phyloP scores from a whole-genome alignment of 2,797 vertebrate species.

The Sphaeramia orbicularis region DNA sequence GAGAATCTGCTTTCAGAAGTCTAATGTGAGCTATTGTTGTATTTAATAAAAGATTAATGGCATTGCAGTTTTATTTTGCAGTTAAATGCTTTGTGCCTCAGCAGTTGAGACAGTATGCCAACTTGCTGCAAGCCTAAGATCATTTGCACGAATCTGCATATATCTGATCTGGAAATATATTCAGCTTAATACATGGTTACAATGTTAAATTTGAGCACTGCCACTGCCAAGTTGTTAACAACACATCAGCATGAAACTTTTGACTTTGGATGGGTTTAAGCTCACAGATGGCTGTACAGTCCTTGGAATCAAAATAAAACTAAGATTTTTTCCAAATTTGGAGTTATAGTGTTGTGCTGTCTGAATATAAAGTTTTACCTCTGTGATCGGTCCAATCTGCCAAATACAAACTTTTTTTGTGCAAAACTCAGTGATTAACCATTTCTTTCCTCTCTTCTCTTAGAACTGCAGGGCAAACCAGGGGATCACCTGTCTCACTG shows the following conservation, averaged over 20 bases:
- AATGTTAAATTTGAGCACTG: neutral
- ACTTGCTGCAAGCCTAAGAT: neutral
- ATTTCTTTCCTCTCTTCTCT: slow-evolving; percentile 58
- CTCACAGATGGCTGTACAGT: no score
- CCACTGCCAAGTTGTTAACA: neutral
- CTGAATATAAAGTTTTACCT: neutral
- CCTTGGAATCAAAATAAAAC: neutral
- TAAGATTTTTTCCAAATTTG: neutral
- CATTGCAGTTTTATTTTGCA: slow-evolving; percentile 35
- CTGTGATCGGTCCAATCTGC: neutral
- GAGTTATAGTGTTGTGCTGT: neutral
- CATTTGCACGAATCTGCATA: slow-evolving; percentile 12
- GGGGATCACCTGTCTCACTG: slow-evolving; percentile 92
- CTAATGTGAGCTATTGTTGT: slow-evolving; percentile 42
- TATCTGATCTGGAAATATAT: neutral
- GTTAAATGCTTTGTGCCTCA: slow-evolving; percentile 16
- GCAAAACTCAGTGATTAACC: slow-evolving; percentile 34
- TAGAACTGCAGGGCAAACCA: slow-evolving; percentile 94
- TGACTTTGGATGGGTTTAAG: neutral
- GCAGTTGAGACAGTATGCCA: slow-evolving; percentile 5
- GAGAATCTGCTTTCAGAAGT: slow-evolving; percentile 38
- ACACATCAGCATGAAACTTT: neutral
- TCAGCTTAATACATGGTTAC: neutral
- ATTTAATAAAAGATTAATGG: slow-evolving; percentile 63
- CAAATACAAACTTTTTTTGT: neutral